Conservation (phyloP, 92 coral and sea anemone species). For the Parazoanthus swiftii region DNA sequence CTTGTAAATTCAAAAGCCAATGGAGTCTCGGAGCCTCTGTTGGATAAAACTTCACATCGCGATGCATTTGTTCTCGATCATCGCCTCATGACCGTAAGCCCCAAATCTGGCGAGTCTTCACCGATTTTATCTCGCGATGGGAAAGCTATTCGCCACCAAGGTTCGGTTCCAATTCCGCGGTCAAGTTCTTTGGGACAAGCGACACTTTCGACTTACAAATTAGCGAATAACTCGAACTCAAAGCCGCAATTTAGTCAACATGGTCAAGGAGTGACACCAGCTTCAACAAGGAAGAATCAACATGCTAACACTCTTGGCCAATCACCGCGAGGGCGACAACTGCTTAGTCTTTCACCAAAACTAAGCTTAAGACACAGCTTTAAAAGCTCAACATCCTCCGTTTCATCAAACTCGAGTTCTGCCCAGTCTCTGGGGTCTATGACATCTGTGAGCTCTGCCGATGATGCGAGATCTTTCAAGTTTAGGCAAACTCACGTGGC, state of each 20-base stretch:
- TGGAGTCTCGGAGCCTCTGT: conserved; percentile 12
- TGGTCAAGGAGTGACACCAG: background rate
- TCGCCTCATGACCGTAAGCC: background rate
- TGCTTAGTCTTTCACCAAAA: conserved; percentile 23
- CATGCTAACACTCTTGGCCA: conserved; percentile 28
- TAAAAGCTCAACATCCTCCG: conserved; percentile 26
- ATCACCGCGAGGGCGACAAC: conserved; percentile 13
- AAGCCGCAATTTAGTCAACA: conserved; percentile 34
- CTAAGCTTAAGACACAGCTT: conserved; percentile 7
- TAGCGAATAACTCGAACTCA: conserved; percentile 22
- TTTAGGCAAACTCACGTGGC: conserved; percentile 91
- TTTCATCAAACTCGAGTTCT: conserved; percentile 37
- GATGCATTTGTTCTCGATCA: conserved; percentile 20
- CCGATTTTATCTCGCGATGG: conserved; percentile 20
- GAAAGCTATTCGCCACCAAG: background rate
- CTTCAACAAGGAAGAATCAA: conserved; percentile 1
- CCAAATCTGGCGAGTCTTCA: conserved; percentile 23
- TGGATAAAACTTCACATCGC: conserved; percentile 14
- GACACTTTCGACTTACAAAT: background rate
- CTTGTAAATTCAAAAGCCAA: conserved; percentile 35
- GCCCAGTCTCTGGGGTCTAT: conserved; percentile 26
- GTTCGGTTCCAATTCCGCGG: conserved; percentile 13
- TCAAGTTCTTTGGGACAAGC: conserved; percentile 29
- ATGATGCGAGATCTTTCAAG: conserved; percentile 28
- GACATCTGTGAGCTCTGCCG: conserved; percentile 33